Percentiles rank a stretch among this genome's conserved stretches.
Evolutionary conservation across 2,888 invertebrate species (phyloP).

Genomic region (Parnassius glacialis): DNA sequence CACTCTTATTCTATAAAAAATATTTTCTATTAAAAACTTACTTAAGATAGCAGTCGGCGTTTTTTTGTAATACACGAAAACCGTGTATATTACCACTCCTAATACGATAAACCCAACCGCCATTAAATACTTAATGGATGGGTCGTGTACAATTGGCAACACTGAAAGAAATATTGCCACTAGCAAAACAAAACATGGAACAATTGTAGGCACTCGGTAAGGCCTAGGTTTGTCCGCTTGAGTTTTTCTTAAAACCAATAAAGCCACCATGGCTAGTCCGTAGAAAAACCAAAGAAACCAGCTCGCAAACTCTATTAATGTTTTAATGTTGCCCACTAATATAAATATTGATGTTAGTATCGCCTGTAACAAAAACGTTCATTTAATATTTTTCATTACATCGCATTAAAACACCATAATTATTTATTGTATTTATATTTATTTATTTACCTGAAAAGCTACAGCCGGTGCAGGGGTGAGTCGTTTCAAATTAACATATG

Average conservation of each 20-base stretch:
- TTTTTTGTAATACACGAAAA: constrained; percentile 86
- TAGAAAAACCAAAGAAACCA: constrained; percentile 95
- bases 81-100: constrained; percentile 86
- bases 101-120: constrained; percentile 86
- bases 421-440: too few relatives aligned
- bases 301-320: constrained; percentile 91
- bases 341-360: constrained; percentile 86
- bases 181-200: constrained; percentile 86
- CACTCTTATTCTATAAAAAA: not conserved
- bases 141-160: constrained; percentile 87
- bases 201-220: constrained; percentile 86
- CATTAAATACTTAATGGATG: constrained; percentile 88
- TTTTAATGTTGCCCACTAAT: constrained; percentile 86
- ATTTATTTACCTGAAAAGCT: constrained; percentile 83
- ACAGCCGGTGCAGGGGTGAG: constrained; percentile 92
- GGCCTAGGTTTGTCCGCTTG: constrained; percentile 85
- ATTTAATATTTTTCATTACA: too few relatives aligned
- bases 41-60: constrained; percentile 82
- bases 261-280: constrained; percentile 89
- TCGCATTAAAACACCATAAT: too few relatives aligned
- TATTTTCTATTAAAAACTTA: constrained; percentile 61
- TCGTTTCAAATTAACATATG: constrained; percentile 87
- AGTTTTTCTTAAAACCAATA: constrained; percentile 86
- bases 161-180: constrained; percentile 87
- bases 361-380: constrained; percentile 72